Conservation (phyloP, 2,113 vertebrate genomes). For the Silurus meridionalis region DNA sequence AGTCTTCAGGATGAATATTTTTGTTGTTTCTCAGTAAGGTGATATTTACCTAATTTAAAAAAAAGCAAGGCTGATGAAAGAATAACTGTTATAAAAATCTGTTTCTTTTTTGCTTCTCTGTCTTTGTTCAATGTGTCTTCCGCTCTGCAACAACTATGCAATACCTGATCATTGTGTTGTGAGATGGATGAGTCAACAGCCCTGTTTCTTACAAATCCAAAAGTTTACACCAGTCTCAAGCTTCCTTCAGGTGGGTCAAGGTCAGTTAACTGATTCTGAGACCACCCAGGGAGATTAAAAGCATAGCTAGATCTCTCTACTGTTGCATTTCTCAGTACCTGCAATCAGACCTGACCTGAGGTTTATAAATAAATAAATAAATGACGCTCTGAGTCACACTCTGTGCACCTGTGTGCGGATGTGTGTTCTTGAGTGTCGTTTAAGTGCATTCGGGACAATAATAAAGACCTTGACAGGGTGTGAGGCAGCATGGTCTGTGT, state of each 20-base stretch:
- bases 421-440: neutral
- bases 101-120: neutral
- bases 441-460: slow-evolving; percentile 60
- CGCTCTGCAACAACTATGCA: neutral
- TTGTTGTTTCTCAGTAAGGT: neutral
- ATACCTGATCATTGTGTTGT: slow-evolving; percentile 21
- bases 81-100: neutral
- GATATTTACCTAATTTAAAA: neutral
- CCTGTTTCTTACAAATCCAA: neutral
- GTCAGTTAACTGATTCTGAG: slow-evolving; percentile 12
- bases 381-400: slow-evolving; percentile 23
- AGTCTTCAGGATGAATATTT: neutral
- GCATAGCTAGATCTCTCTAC: neutral
- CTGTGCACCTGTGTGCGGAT: neutral
- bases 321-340: neutral
- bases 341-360: slow-evolving; percentile 26
- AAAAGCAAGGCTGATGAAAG: neutral
- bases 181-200: neutral
- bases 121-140: neutral
- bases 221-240: neutral
- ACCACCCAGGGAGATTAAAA: neutral
- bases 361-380: slow-evolving; percentile 39
- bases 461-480: slow-evolving; percentile 84
- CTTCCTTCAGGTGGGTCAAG: slow-evolving; percentile 32
- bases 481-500: slow-evolving; percentile 62